Evolutionary conservation across 2,113 vertebrate species (phyloP).

Genomic region (Elephantulus edwardii): DNA sequence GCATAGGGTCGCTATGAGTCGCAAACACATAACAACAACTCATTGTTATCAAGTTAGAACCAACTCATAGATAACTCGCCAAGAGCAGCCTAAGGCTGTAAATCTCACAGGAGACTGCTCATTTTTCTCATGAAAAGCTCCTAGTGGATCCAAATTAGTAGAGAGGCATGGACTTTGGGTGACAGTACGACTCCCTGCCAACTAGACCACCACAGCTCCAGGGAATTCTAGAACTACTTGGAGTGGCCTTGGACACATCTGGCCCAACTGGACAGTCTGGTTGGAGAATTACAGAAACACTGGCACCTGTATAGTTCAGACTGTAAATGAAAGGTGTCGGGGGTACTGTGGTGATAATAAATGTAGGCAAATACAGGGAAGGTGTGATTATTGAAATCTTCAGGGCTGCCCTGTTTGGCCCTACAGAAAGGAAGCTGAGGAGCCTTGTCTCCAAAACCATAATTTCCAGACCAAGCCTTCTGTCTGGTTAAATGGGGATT

Average conservation of each 20-base stretch:
- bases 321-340: neutral
- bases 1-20: too few species aligned
- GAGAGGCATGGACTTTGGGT: too few species aligned
- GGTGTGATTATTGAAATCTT: slow-evolving; percentile 19
- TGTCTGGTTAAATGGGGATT: slow-evolving; percentile 76
- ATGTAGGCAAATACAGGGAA: neutral
- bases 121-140: too few species aligned
- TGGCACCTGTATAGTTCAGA: neutral
- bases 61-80: too few species aligned
- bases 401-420: neutral
- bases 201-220: too few species aligned
- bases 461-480: slow-evolving; percentile 57
- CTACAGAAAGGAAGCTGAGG: neutral
- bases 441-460: slow-evolving; percentile 8
- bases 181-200: too few species aligned
- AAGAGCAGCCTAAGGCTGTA: too few species aligned
- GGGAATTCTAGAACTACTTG: neutral
- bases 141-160: too few species aligned
- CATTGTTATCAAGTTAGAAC: too few species aligned
- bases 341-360: neutral
- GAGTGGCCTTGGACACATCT: neutral
- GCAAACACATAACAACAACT: too few species aligned
- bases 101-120: too few species aligned
- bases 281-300: neutral
- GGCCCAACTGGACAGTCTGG: neutral